Percentiles rank a stretch among this genome's conserved stretches.
phyloP scores from a whole-genome alignment of 2,113 vertebrate genomes.

The Orientallactaga bullata region DNA sequence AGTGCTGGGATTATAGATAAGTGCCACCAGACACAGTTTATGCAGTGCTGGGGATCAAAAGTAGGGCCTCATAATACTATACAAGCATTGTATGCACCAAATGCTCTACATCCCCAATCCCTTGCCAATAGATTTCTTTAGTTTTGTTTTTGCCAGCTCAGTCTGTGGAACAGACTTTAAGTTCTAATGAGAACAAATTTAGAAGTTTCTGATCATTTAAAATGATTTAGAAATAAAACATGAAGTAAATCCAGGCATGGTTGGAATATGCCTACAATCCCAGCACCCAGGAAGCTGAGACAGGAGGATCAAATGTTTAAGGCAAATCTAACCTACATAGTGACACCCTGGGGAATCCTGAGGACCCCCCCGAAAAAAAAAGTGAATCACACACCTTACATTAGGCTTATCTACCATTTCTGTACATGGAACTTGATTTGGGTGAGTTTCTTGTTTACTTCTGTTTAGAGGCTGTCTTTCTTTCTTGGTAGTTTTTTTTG shows the following conservation, averaged over 20 bases:
- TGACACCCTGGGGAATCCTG: too few species aligned
- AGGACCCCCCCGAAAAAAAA: background rate
- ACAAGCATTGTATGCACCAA: background rate
- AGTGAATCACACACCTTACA: slow-evolving; percentile 2
- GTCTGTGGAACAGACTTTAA: slow-evolving; percentile 52
- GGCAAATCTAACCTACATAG: too few species aligned
- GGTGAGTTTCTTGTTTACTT: slow-evolving; percentile 55
- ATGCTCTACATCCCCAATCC: background rate
- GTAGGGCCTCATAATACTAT: background rate
- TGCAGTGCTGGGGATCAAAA: background rate
- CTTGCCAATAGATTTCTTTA: background rate
- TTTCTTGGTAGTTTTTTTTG: slow-evolving; percentile 63
- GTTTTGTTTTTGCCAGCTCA: slow-evolving; percentile 13
- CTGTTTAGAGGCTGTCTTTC: slow-evolving; percentile 12
- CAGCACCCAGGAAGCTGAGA: background rate
- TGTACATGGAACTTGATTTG: slow-evolving; percentile 49
- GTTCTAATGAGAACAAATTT: slow-evolving; percentile 63
- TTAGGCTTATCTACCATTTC: slow-evolving; percentile 1
- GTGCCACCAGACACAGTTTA: background rate
- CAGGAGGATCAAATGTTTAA: background rate
- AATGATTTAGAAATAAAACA: slow-evolving; percentile 56
- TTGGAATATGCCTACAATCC: background rate
- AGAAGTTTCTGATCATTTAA: slow-evolving; percentile 39
- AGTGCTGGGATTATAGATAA: background rate
- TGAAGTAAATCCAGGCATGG: background rate